Conservation (phyloP, 2,888 invertebrate species). For the Apamea epomidion region DNA sequence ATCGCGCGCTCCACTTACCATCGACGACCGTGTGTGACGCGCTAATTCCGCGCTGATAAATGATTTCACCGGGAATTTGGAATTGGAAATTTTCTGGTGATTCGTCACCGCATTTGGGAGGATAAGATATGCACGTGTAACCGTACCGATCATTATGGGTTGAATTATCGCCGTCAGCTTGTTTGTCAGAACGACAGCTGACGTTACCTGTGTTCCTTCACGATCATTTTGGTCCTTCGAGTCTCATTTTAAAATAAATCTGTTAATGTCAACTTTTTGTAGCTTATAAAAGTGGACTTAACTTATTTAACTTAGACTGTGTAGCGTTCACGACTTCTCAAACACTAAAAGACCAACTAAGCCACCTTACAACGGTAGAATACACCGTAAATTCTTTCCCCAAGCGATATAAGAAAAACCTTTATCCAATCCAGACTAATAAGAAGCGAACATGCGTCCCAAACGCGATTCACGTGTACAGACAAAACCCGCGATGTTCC, state of each 20-base stretch:
- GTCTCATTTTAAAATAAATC: neutral
- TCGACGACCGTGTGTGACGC: slow-evolving; percentile 82
- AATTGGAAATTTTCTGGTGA: slow-evolving; percentile 78
- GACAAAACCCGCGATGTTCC: slow-evolving; percentile 85
- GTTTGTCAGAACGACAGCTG: slow-evolving; percentile 45
- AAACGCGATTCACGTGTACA: slow-evolving; percentile 90
- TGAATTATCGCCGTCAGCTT: slow-evolving; percentile 42
- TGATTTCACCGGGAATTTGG: slow-evolving; percentile 79
- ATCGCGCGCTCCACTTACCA: slow-evolving; percentile 82
- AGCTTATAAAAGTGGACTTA: neutral
- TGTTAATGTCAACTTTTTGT: neutral
- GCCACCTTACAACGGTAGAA: slow-evolving; percentile 19
- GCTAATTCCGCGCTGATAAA: slow-evolving; percentile 87
- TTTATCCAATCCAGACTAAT: slow-evolving; percentile 88
- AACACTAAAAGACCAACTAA: neutral
- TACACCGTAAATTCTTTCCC: slow-evolving; percentile 62
- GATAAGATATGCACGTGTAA: slow-evolving; percentile 51
- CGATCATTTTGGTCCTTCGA: neutral
- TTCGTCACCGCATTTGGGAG: slow-evolving; percentile 70
- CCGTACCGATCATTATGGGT: slow-evolving; percentile 41
- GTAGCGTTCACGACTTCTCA: neutral
- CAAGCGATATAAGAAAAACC: slow-evolving; percentile 84
- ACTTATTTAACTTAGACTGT: neutral
- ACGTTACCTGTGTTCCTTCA: slow-evolving; percentile 42
- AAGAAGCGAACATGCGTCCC: slow-evolving; percentile 87